phyloP scores from a whole-genome alignment of 2,113 vertebrate species.

The Ammodytes dubius region DNA sequence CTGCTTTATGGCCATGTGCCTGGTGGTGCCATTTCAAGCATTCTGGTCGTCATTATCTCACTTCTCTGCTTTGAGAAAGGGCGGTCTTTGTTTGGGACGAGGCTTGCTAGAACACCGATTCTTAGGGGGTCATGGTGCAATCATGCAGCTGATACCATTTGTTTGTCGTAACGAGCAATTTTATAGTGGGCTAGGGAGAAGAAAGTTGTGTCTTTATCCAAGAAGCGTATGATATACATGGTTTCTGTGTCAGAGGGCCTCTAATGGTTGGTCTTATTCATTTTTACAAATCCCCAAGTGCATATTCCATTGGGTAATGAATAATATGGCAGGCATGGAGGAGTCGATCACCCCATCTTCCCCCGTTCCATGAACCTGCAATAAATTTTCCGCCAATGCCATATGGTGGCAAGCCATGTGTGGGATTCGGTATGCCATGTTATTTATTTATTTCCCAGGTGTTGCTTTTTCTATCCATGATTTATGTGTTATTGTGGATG shows the following conservation, averaged over 20 bases:
- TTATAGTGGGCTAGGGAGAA: slow-evolving; percentile 20
- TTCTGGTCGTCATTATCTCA: slow-evolving; percentile 58
- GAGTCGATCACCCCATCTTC: slow-evolving; percentile 55
- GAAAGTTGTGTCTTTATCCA: slow-evolving; percentile 20
- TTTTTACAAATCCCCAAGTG: slow-evolving; percentile 53
- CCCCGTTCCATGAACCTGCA: slow-evolving; percentile 61
- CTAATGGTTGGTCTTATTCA: slow-evolving; percentile 56
- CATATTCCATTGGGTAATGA: slow-evolving; percentile 67
- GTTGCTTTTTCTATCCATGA: slow-evolving; percentile 73
- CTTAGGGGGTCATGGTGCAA: slow-evolving; percentile 54
- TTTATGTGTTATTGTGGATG: slow-evolving; percentile 76
- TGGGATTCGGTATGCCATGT: slow-evolving; percentile 64
- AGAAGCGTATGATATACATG: slow-evolving; percentile 42
- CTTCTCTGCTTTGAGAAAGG: slow-evolving; percentile 45
- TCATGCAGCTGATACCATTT: slow-evolving; percentile 64
- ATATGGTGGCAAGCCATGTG: slow-evolving; percentile 71
- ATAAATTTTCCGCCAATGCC: slow-evolving; percentile 70
- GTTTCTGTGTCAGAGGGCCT: slow-evolving; percentile 69
- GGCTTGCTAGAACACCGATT: slow-evolving; percentile 44
- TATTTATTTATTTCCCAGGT: slow-evolving; percentile 81
- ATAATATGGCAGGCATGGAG: slow-evolving; percentile 62
- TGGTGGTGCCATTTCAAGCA: slow-evolving; percentile 50
- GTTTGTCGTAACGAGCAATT: slow-evolving; percentile 62
- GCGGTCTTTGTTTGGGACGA: slow-evolving; percentile 51
- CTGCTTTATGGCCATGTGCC: slow-evolving; percentile 41